Base-by-base conservation (phyloP, 2,797 vertebrate genomes). In the Molossus alvarezi region DNA sequence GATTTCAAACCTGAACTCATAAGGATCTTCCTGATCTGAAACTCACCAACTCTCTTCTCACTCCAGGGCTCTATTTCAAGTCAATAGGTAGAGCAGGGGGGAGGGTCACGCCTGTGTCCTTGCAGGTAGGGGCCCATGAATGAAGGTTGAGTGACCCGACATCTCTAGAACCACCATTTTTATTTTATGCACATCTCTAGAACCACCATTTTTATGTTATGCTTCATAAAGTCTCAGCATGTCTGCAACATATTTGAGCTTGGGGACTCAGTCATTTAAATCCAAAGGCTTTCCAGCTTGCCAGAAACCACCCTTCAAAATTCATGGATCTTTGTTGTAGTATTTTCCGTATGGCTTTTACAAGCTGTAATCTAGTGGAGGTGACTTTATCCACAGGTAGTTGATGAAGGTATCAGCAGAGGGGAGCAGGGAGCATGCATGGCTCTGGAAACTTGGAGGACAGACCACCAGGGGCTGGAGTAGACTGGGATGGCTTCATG, bases 201-300 rank as follows among this genome's bases (percentile, higher is more conserved):
- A 76, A 58, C 41, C 71, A 77, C 13, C 41, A 20, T 83, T 45
- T 45, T 87, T n/a, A 27, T 45, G 80, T 93, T 84, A 21, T 84
- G 53, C 18, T 80, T 27, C 14, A 9, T 18, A 33, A 65, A 83
- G n/a, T n/a, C 15, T 88, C 73, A n/a, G 51, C 55, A n/a, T 10
- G 18, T 37, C 53, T 88, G 58, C 69, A 25, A 84, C 80, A 64
- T 81, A 80, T 76, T 79, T 79, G 90, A 85, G 20, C 67, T 73
- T 51, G 18, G 15, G 10, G 69, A 6, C 33, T 72, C 20, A 95
- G 0, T 37, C 41, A 41, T 71, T 76, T n/a, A 80, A 58, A 41
- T 80, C 58, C 72, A 27, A 69, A 57, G 71, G 14, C 12, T 55
- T 27, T 58, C 75, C 12, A 37, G n/a, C 41, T 72, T 82, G 41